Evolutionary conservation across 2,113 vertebrate species (phyloP).

Genomic region (Xenopus laevis): DNA sequence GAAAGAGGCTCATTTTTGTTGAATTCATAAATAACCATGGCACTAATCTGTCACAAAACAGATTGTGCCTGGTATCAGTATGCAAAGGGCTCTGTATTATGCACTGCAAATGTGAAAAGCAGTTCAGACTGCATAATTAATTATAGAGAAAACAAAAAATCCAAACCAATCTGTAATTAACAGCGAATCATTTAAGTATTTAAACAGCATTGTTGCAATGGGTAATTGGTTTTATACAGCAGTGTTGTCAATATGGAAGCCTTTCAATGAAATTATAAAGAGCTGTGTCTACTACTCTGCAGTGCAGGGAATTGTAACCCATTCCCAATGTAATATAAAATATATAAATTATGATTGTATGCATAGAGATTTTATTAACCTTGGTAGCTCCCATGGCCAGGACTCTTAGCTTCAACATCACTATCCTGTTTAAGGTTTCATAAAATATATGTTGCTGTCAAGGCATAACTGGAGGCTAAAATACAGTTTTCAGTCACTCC

Average conservation of each 20-base stretch:
- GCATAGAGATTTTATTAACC: too few species aligned
- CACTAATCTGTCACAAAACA: constrained; percentile 42
- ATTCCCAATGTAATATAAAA: background rate
- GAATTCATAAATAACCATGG: constrained; percentile 37
- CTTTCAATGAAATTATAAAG: background rate
- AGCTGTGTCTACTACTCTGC: background rate
- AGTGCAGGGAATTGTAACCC: background rate
- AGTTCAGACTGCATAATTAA: constrained; percentile 23
- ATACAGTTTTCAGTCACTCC: too few species aligned
- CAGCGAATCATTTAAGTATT: constrained; percentile 25
- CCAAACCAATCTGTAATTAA: constrained; percentile 34
- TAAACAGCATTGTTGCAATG: constrained; percentile 26
- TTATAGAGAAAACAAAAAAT: constrained; percentile 38
- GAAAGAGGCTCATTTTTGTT: constrained; percentile 29
- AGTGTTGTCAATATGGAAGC: constrained; percentile 2
- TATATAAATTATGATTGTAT: too few species aligned
- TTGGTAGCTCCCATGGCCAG: too few species aligned
- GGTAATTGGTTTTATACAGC: constrained; percentile 20
- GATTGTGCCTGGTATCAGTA: constrained; percentile 29
- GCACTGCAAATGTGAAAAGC: constrained; percentile 15
- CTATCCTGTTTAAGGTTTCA: too few species aligned
- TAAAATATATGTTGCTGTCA: too few species aligned
- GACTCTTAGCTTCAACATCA: too few species aligned
- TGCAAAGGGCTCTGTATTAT: constrained; percentile 21
- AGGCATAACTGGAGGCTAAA: too few species aligned